phyloP scores from a whole-genome alignment of 2,797 vertebrate genomes.

The Podarcis lilfordi region DNA sequence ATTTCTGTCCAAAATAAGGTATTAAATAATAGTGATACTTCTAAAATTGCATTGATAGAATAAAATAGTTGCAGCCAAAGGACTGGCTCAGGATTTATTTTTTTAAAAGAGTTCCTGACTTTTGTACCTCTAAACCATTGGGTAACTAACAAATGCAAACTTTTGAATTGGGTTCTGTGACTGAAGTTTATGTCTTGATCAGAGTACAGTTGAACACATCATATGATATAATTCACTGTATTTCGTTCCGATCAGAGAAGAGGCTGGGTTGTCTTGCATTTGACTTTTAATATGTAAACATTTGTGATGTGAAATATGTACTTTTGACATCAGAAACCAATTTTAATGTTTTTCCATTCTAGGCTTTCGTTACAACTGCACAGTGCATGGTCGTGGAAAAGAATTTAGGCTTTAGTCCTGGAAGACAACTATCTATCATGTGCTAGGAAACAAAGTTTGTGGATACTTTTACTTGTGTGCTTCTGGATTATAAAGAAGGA shows the following conservation, averaged over 20 bases:
- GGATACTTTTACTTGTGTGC: slow-evolving; percentile 85
- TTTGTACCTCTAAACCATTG: not conserved
- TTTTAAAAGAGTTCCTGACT: not conserved
- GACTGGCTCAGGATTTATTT: not conserved
- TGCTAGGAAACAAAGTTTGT: slow-evolving; percentile 88
- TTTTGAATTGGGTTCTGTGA: not conserved
- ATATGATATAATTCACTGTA: slow-evolving; percentile 11
- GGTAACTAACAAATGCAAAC: not conserved
- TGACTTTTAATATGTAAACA: fast-evolving
- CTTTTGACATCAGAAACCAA: not conserved
- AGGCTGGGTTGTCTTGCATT: not conserved
- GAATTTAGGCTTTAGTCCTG: slow-evolving; percentile 67
- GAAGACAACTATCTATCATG: slow-evolving; percentile 86
- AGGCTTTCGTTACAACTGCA: slow-evolving; percentile 69
- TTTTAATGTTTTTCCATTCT: slow-evolving; percentile 56
- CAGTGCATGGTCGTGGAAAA: slow-evolving; percentile 39
- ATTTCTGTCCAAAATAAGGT: not conserved
- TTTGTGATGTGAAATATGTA: not conserved
- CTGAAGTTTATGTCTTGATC: not conserved
- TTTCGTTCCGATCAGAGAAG: not conserved
- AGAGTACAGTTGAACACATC: not conserved
- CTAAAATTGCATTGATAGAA: not conserved
- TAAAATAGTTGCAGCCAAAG: not conserved
- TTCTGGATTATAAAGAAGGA: slow-evolving; percentile 87
- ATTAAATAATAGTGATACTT: not conserved